Evolutionary conservation across 2,797 vertebrate genomes (phyloP), one percentile per base, ranked within the genome.

Genomic region (Brachyalestes nurse): DNA sequence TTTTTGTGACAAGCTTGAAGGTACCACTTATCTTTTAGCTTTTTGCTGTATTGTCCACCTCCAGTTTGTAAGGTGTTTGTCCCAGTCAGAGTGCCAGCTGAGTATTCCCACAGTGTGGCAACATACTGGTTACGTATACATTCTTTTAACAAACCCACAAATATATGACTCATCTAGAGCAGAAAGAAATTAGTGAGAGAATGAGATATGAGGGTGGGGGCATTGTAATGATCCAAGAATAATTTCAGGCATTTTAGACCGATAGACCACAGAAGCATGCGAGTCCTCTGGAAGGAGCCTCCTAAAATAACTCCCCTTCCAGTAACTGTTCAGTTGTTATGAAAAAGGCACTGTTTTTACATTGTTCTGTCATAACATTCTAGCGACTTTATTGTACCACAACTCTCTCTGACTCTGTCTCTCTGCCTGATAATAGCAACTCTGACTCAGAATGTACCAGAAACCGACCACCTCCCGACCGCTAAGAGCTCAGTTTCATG

Each of bases 281-380:
- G 2, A 86, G 75, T 86, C 84, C 89, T 87, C 85, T 82, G 53
- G 83, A 75, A 84, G 82, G 86, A 77, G 78, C 85, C 75, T 82
- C 84, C 84, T 87, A 87, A 45, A 92, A 91, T 87, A 89, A 84
- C 81, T 87, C 62, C 53, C 70, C 77, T 91, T 92, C 88, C 90
- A 84, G 91, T 91, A 92, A 92, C 84, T 78, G 67, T 90, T 90
- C 91, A 91, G 83, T 87, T 89, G 83, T 85, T 85, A 85, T 81
- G 79, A 81, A 91, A 90, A 91, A 91, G 88, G 88, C 79, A 66
- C 53, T 66, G 80, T 83, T 88, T 85, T 88, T 87, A 82, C 88
- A 67, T 83, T 84, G 77, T 87, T 86, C 86, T 84, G 84, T 87
- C 87, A 83, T 87, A 86, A 83, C 87, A 82, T 51, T 40, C 40